Percentiles rank a stretch among this genome's conserved stretches.
phyloP scores from a whole-genome alignment of 2,888 invertebrate species.

The Caenorhabditis japonica region DNA sequence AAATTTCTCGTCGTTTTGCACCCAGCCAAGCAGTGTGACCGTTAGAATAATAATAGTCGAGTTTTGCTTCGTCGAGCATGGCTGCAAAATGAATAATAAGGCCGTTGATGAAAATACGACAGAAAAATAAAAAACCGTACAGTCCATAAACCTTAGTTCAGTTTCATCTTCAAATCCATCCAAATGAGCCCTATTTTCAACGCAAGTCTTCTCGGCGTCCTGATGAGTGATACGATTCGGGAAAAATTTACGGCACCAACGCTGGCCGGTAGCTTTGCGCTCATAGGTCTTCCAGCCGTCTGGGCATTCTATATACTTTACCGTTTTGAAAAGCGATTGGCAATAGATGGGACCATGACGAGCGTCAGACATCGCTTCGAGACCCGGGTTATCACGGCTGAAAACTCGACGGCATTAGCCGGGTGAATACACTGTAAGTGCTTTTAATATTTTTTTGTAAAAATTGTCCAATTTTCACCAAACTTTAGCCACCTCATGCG shows the following conservation, averaged over 20 bases:
- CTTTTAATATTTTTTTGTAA: no score
- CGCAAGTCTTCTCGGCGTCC: background rate
- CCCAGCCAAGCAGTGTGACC: background rate
- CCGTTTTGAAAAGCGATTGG: background rate
- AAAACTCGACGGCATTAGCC: no score
- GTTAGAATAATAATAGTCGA: background rate
- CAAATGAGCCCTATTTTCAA: background rate
- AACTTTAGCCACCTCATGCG: no score
- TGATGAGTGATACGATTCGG: background rate
- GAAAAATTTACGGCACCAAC: background rate
- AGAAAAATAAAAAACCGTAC: no score
- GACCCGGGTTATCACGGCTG: background rate
- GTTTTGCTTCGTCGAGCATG: background rate
- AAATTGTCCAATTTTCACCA: no score
- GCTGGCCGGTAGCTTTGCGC: background rate
- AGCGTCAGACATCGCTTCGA: conserved; percentile 3
- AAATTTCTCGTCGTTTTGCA: no score
- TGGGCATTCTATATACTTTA: background rate
- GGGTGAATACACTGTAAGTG: no score
- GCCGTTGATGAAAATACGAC: no score
- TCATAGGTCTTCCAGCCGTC: background rate
- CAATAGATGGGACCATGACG: background rate
- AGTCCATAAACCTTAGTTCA: background rate
- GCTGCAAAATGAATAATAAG: no score
- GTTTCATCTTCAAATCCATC: background rate